These are phyloP conservation scores for Ceraclea dissimilis DNA, from an alignment of 2,888 invertebrate genomes.

Conservation along the genomic window DNA sequence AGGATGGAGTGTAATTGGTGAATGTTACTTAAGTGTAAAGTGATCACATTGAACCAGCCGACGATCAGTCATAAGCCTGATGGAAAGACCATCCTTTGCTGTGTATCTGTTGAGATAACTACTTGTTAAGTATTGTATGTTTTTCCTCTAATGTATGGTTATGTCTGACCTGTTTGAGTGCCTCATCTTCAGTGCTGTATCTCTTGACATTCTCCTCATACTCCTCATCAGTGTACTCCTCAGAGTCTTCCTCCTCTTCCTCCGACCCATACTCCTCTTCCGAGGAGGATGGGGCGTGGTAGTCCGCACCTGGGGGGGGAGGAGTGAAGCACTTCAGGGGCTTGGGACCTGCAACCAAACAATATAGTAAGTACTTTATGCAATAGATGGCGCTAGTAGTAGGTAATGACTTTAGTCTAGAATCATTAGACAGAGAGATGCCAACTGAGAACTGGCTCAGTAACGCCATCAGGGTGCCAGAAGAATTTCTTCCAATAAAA, in stretches of 20 bases:
- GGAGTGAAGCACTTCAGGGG: conserved; percentile 86
- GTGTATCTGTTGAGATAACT: too few species aligned
- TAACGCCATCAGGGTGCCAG: neutral
- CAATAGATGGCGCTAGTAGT: too few species aligned
- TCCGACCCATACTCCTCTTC: conserved; percentile 34
- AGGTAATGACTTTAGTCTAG: too few species aligned
- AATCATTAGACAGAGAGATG: too few species aligned
- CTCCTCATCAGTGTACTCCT: conserved; percentile 50
- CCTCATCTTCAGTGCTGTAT: conserved; percentile 55
- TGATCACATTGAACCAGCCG: too few species aligned
- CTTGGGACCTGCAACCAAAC: conserved; percentile 52
- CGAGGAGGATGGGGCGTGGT: conserved; percentile 42
- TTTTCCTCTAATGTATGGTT: too few species aligned
- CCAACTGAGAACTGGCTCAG: neutral
- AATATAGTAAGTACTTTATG: neutral
- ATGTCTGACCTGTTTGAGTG: conserved; percentile 54
- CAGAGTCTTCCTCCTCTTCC: conserved; percentile 34
- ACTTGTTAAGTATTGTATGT: too few species aligned
- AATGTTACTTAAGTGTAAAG: too few species aligned
- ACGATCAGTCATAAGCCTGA: too few species aligned
- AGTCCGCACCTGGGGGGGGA: conserved; percentile 64
- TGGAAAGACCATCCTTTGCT: too few species aligned
- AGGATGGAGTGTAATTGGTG: too few species aligned
- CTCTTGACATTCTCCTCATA: conserved; percentile 47
- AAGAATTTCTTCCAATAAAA: too few species aligned